A percentile compares a stretch with the other conserved stretches of the same genome.
Conservation (phyloP, 2,797 vertebrate genomes). For the Orientallactaga sibirica region DNA sequence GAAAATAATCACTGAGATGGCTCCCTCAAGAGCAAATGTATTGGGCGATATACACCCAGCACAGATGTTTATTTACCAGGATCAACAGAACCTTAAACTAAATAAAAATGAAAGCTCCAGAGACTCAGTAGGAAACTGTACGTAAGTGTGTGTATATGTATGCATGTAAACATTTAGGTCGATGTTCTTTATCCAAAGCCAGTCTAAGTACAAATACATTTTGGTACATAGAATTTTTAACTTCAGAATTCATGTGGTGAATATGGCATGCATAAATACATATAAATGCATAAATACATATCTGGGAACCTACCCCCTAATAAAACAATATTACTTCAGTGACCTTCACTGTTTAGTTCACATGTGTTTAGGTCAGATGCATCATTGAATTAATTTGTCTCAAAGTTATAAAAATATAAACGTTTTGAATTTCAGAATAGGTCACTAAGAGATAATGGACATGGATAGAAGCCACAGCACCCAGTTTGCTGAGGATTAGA, state of each 20-base stretch:
- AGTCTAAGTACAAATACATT: constrained; percentile 11
- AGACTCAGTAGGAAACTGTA: background rate
- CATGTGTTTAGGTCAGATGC: constrained; percentile 5
- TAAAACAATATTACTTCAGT: background rate
- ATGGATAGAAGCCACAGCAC: background rate
- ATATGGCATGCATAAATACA: background rate
- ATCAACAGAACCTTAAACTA: constrained; percentile 23
- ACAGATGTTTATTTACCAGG: background rate
- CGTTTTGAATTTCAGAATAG: constrained; percentile 39
- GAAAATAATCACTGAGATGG: constrained; percentile 30
- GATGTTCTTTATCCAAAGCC: constrained; percentile 17
- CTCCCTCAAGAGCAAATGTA: background rate
- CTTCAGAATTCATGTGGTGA: constrained; percentile 12
- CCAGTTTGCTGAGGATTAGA: background rate
- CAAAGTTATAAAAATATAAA: constrained; percentile 22
- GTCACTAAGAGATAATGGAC: background rate
- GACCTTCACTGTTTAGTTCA: background rate
- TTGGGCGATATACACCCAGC: background rate
- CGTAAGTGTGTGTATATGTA: background rate
- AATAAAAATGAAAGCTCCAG: constrained; percentile 2
- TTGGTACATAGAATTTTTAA: background rate
- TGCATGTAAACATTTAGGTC: background rate
- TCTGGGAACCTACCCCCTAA: background rate
- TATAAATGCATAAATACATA: background rate
- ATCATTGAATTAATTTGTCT: constrained; percentile 35